phyloP scores from a whole-genome alignment of 1,140 invertebrate species.

The Neodiprion virginianus region DNA sequence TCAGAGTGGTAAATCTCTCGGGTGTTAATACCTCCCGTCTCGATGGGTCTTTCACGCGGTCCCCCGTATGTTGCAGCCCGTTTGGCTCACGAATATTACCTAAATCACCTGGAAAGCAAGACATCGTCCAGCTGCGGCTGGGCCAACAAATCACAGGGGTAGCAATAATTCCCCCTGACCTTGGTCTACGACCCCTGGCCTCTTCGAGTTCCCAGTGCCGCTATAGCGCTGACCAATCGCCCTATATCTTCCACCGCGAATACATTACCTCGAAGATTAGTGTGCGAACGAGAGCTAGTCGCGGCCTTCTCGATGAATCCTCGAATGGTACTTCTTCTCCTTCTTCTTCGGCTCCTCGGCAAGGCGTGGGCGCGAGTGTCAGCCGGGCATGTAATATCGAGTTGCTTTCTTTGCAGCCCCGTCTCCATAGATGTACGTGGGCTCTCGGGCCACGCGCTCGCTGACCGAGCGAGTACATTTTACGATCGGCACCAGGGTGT shows the following conservation, averaged over 20 bases:
- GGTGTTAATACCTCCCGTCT: too few species aligned
- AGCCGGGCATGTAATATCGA: constrained; percentile 1
- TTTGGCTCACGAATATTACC: too few species aligned
- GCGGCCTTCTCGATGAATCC: not conserved
- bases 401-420: not conserved
- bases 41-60: too few species aligned
- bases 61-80: too few species aligned
- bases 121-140: constrained; percentile 7
- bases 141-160: constrained; percentile 30
- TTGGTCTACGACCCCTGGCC: constrained; percentile 32
- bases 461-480: constrained; percentile 23
- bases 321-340: not conserved
- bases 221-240: not conserved
- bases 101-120: not conserved
- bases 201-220: not conserved
- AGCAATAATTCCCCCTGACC: constrained; percentile 42
- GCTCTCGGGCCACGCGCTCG: constrained; percentile 25
- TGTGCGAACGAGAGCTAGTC: constrained; percentile 42
- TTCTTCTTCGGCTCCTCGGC: not conserved
- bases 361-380: not conserved
- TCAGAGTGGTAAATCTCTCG: too few species aligned
- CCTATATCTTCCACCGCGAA: constrained; percentile 26
- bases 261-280: constrained; percentile 48
- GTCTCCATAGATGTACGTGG: constrained; percentile 6
- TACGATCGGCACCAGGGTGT: constrained; percentile 27